Evolutionary conservation across 2,888 invertebrate genomes (phyloP), one percentile per base, ranked within the genome.

Genomic region (Tetragnatha montana): DNA sequence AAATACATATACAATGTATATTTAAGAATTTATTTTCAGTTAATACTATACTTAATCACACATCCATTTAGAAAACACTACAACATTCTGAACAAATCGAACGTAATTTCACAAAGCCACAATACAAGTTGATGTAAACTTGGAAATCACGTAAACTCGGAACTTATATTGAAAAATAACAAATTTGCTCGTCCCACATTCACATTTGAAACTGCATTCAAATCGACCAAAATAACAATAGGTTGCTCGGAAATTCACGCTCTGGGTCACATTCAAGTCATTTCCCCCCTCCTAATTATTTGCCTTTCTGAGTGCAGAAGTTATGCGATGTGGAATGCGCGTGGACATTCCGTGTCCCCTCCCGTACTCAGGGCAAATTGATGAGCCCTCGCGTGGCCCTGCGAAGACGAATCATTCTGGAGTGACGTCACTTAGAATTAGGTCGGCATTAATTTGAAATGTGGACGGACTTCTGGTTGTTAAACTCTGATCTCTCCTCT

Each of bases 331-430:
- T 35, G 21, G n/a, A 50, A 76, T 76, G 7, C 50, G 76, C 76
- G 19, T 50, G 49, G 47, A 50, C 60, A 60, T 76, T 76, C 49
- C 19, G 50, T 8, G 50, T 6, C 8, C 8, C 35, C 35, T 35
- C 35, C 35, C 7, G 17, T 76, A 10, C 50, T 50, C 76, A 50
- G 19, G 50, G 50, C 50, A 14, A 76, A 76, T 76, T 76, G 50
- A 76, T 76, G 76, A 47, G n/a, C 50, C n/a, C 19, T 50, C 3
- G 50, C 76, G 4, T 50, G 76, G 76, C n/a, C 49, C 19, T 49
- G 47, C 19, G 17, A 50, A 76, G 50, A 76, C 50, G 17, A 19
- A 76, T 76, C 76, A 76, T 76, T 76, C 50, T 76, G 10, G 76
- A 76, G 19, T 50, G 76, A 76, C 76, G 50, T 50, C 60, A 60